Evolutionary conservation across 2,113 vertebrate genomes (phyloP).

Genomic region (Cnemophilus loriae): DNA sequence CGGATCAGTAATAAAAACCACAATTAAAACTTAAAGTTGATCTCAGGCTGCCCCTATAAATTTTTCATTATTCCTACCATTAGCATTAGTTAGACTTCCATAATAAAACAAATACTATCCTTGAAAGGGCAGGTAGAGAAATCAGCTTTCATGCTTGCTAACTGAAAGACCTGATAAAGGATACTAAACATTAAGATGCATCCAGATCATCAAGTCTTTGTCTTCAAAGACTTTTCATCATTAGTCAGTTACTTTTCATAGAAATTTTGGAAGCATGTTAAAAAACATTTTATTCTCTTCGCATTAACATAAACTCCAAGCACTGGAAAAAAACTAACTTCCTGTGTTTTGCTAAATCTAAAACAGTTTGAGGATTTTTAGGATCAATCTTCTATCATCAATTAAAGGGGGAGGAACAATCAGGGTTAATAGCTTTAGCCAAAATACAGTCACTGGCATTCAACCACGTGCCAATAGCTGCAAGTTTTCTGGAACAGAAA

Average conservation of each 20-base stretch:
- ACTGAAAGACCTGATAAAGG: not conserved
- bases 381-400: not conserved
- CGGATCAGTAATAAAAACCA: not conserved
- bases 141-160: not conserved
- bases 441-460: not conserved
- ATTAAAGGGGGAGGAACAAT: not conserved
- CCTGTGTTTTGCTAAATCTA: not conserved
- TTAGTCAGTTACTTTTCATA: not conserved
- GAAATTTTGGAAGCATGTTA: not conserved
- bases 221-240: not conserved
- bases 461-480: fast-evolving
- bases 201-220: not conserved
- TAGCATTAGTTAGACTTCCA: not conserved
- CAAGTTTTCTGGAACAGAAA: not conserved
- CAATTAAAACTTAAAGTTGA: slow-evolving; percentile 10
- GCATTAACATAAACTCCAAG: not conserved
- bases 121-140: not conserved
- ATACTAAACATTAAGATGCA: not conserved
- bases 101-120: not conserved
- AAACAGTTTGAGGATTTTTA: not conserved
- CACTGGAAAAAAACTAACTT: not conserved
- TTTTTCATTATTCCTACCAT: not conserved
- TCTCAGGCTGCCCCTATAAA: not conserved
- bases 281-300: not conserved
- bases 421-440: not conserved